Evolutionary conservation across 2,888 invertebrate genomes (phyloP), one percentile per base, ranked within the genome.

Genomic region (Phyllotreta striolata): DNA sequence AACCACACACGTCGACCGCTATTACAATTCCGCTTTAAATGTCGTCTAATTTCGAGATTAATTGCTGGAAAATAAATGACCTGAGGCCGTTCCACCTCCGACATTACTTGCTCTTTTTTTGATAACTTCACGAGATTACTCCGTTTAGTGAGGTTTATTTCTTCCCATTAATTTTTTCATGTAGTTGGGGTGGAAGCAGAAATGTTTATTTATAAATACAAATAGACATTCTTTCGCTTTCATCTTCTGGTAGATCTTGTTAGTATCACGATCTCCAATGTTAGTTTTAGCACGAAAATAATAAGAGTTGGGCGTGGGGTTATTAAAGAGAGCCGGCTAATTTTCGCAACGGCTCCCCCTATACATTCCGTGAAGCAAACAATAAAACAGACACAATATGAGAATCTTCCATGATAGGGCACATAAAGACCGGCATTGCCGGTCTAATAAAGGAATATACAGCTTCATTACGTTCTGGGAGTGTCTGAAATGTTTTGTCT

Each of bases 391-490:
- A 76, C 77, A 77, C 77, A 78, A 77, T 77, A 78, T 77, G 78
- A 78, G 78, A 75, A 72, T 75, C 72, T 75, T 74, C 70, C 72
- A 72, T 76, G 76, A 70, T 70, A 76, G 75, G 73, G 73, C 73
- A 73, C 72, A 73, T 78, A 79, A 78, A 78, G 79, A 77, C 78
- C 77, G 75, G 76, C 78, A 78, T 79, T 79, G 79, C 76, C 74
- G 74, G 76, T 76, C 77, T 78, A 77, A 78, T 79, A 78, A 77
- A 78, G 77, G 70, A 73, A 74, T 76, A 74, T 76, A 78, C 76
- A 73, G 74, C 76, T 76, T 77, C 75, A 79, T 79, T 79, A 77
- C 75, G 72, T 64, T 62, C 70, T 68, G 74, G 73, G 70, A 74
- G 73, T 72, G 74, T 73, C 72, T 73, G 69, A 34, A 64, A 63